phyloP scores from a whole-genome alignment of 1,140 invertebrate species.

The Leguminivora glycinivorella region DNA sequence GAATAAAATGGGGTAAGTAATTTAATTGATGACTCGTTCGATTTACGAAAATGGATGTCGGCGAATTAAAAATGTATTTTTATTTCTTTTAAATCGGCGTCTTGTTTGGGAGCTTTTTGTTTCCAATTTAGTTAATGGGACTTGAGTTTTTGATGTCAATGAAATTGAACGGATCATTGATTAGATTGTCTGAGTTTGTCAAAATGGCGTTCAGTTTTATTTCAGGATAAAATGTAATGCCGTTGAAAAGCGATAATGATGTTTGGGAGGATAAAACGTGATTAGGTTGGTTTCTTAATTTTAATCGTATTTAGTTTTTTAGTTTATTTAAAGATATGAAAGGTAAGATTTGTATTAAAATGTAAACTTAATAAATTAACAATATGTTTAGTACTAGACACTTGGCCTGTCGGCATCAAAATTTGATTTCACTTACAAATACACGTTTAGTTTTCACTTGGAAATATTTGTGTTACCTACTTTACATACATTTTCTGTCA shows the following conservation, averaged over 20 bases:
- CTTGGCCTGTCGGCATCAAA: no score
- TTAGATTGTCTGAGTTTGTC: neutral
- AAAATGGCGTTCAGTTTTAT: neutral
- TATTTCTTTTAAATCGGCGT: conserved; percentile 35
- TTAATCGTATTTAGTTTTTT: no score
- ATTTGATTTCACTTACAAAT: no score
- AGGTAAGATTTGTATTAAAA: no score
- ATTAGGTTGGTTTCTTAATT: neutral
- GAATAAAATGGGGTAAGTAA: conserved; percentile 65
- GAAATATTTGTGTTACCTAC: no score
- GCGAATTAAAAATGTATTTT: conserved; percentile 61
- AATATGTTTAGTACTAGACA: no score
- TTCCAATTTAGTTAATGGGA: conserved; percentile 25
- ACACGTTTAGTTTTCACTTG: no score
- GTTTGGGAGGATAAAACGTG: neutral
- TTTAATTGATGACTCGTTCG: conserved; percentile 74
- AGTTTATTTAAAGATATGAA: no score
- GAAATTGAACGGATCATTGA: conserved; percentile 13
- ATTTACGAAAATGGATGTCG: conserved; percentile 58
- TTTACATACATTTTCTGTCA: no score
- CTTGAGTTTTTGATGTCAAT: conserved; percentile 8
- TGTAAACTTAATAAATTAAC: no score
- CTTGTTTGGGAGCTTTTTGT: conserved; percentile 23
- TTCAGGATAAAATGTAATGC: neutral
- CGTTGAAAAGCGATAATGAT: neutral